phyloP scores from a whole-genome alignment of 30 jellyfish, hydroid and myxozoan species.

The Hydractinia symbiolongicarpus region DNA sequence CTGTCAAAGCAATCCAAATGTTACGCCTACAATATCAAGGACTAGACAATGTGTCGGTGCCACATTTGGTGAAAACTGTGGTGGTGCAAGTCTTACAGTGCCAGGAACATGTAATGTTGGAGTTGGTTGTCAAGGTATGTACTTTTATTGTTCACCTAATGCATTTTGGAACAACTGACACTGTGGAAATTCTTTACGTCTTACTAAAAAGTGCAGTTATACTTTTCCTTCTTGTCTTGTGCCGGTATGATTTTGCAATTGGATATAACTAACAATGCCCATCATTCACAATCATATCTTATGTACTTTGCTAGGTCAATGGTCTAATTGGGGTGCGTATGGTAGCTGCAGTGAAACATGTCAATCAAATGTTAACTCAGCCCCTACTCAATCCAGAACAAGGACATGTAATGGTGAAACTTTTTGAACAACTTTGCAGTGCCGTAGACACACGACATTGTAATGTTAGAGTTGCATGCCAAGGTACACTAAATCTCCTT shows the following conservation, averaged over 20 bases:
- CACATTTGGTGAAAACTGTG: conserved; percentile 6
- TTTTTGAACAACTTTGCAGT: not conserved
- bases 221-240: too few species aligned
- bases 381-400: not conserved
- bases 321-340: conserved; percentile 8
- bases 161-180: too few species aligned
- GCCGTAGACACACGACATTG: not conserved
- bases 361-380: not conserved
- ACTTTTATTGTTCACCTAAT: not conserved
- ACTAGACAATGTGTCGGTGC: not conserved
- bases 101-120: conserved; percentile 2
- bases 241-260: too few species aligned
- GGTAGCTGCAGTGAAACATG: not conserved
- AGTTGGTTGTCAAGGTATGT: conserved; percentile 8
- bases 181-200: too few species aligned
- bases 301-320: not conserved
- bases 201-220: too few species aligned
- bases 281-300: too few species aligned
- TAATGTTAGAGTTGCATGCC: conserved; percentile 1
- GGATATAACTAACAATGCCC: too few species aligned
- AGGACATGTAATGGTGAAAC: conserved; percentile 6
- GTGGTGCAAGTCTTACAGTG: not conserved
- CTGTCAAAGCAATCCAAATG: conserved; percentile 8
- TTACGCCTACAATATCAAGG: not conserved
- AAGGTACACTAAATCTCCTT: not conserved